A percentile compares a stretch with the other conserved stretches of the same genome.
Evolutionary conservation across 2,797 vertebrate species (phyloP).

Genomic region (Chanos chanos): DNA sequence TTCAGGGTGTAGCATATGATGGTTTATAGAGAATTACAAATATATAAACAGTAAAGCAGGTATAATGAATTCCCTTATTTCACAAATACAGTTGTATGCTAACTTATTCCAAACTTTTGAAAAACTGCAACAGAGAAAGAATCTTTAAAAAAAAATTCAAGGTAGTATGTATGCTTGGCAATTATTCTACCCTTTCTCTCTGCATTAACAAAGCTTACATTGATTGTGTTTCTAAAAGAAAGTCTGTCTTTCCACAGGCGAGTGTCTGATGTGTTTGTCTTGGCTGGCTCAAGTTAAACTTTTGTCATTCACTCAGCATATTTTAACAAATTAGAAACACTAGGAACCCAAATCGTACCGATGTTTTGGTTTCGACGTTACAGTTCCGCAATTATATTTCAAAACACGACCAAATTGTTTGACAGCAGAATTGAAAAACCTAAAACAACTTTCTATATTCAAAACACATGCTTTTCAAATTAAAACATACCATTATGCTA

Average conservation of each 20-base stretch:
- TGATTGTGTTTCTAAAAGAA: conserved; percentile 72
- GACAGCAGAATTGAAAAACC: conserved; percentile 61
- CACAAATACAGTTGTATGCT: no score
- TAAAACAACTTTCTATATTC: conserved; percentile 79
- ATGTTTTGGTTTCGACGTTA: conserved; percentile 59
- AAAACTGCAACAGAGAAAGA: no score
- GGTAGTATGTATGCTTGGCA: conserved; percentile 25
- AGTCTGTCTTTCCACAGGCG: conserved; percentile 59
- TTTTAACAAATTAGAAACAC: conserved; percentile 64
- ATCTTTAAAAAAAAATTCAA: conserved; percentile 28
- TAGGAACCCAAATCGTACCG: conserved; percentile 56
- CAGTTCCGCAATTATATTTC: conserved; percentile 59
- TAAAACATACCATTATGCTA: conserved; percentile 71
- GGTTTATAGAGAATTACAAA: no score
- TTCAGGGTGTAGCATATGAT: no score
- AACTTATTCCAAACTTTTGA: no score
- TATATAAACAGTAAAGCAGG: no score
- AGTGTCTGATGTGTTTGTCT: conserved; percentile 55
- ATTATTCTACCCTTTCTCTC: conserved; percentile 53
- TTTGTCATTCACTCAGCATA: conserved; percentile 60
- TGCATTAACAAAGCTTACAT: conserved; percentile 71
- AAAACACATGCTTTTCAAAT: conserved; percentile 79
- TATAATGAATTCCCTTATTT: no score
- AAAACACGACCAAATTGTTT: conserved; percentile 64
- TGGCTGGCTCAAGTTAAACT: conserved; percentile 65